Conservation (phyloP, 1,140 invertebrate genomes). For the Aphelenchoides avenae region DNA sequence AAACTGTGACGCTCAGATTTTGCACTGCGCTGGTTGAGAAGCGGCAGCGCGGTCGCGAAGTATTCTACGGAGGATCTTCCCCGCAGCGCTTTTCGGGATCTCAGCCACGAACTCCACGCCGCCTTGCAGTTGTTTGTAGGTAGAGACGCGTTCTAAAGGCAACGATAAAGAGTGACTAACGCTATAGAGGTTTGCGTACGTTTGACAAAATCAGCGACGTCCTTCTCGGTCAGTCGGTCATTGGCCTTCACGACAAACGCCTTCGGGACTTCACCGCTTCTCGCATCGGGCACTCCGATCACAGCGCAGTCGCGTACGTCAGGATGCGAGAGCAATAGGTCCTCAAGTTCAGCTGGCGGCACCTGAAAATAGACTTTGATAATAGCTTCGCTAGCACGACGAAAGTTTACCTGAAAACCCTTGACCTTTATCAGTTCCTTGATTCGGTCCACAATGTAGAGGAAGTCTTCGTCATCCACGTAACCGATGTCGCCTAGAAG, state of each 20-base stretch:
- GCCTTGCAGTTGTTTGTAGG: constrained; percentile 62
- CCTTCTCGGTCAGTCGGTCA: constrained; percentile 43
- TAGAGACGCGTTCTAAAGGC: constrained; percentile 35
- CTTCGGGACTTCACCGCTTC: constrained; percentile 72
- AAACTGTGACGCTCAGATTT: too few species aligned
- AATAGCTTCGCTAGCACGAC: background rate
- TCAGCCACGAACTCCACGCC: constrained; percentile 68
- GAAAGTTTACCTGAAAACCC: constrained; percentile 65
- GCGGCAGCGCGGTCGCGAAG: constrained; percentile 56
- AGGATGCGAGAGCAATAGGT: constrained; percentile 70
- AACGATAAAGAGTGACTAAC: constrained; percentile 14
- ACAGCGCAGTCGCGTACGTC: constrained; percentile 75
- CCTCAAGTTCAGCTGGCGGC: constrained; percentile 79
- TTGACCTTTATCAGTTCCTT: constrained; percentile 88
- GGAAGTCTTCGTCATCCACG: constrained; percentile 68
- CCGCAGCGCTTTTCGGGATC: constrained; percentile 72
- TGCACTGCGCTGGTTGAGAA: too few species aligned
- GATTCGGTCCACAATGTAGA: constrained; percentile 74
- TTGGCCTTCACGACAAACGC: constrained; percentile 71
- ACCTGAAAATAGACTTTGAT: constrained; percentile 65
- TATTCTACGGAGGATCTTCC: constrained; percentile 70
- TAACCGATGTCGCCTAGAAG: constrained; percentile 69
- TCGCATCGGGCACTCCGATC: constrained; percentile 71
- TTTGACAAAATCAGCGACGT: constrained; percentile 44
- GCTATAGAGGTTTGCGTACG: constrained; percentile 16